Conservation (phyloP, 2,797 vertebrate genomes). For the Botia almorhae region DNA sequence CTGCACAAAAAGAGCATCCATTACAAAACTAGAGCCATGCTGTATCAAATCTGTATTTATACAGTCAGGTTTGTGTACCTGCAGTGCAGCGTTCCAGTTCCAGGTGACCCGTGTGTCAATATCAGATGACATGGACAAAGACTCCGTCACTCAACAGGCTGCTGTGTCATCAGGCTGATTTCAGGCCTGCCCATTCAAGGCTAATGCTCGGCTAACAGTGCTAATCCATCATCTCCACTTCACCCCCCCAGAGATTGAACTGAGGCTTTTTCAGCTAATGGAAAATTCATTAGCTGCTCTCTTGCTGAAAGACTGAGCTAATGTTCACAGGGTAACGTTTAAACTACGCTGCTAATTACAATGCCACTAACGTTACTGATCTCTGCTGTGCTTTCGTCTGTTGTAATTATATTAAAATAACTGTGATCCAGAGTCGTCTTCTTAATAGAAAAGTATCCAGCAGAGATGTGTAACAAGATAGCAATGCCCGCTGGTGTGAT, state of each 20-base stretch:
- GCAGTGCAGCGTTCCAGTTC: background rate
- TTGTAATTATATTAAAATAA: background rate
- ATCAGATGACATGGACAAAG: conserved; percentile 56
- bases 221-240: conserved; percentile 69
- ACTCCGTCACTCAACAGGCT: conserved; percentile 63
- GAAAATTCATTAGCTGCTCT: conserved; percentile 49
- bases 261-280: conserved; percentile 45
- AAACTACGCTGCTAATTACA: conserved; percentile 23
- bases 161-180: conserved; percentile 63
- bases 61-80: too few relatives aligned
- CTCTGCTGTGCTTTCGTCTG: background rate
- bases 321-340: conserved; percentile 7
- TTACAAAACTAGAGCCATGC: background rate
- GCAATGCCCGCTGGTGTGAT: background rate
- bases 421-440: background rate
- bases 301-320: conserved; percentile 38
- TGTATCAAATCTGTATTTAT: background rate
- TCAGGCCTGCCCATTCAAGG: conserved; percentile 61
- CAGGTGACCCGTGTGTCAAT: conserved; percentile 42
- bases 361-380: background rate
- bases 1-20: background rate
- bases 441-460: background rate
- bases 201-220: conserved; percentile 69
- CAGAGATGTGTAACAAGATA: conserved; percentile 10
- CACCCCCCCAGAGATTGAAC: conserved; percentile 31